Evolutionary conservation across 2,113 vertebrate genomes (phyloP), one percentile per base, ranked within the genome.

Genomic region (Rutilus rutilus): DNA sequence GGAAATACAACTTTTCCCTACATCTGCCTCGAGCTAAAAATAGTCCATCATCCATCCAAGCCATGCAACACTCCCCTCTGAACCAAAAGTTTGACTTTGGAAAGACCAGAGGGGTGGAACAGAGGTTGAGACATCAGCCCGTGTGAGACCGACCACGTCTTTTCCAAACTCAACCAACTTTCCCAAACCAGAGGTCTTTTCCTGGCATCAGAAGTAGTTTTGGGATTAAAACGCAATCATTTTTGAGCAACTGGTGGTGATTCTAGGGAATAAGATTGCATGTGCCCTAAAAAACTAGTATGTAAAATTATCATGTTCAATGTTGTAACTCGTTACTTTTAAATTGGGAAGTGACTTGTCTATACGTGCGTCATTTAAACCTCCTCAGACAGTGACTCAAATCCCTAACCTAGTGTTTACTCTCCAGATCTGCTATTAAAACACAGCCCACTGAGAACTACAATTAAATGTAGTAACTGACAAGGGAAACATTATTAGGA

Each of bases 1-100:
- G 65, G 42, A 83, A 83, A 57, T 69, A 73, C 30, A 73, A 83
- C 67, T 83, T 83, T 83, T 83, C 39, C 64, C 81, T 42, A 52
- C 27, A 82, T 67, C n/a, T 57, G 64, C 75, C 39, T 79, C 57
- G 39, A 81, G 7, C 67, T 74, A 75, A 74, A 86, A 86, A 82
- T 86, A 82, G 54, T 60, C 77, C 50, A 57, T 81, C 85, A 25
- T 60, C 23, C 85, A 59, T 50, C 17, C 19, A 67, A 78, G 33
- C 25, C 1, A 80, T 5, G 33, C 23, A 73, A 57, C 50, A 36
- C 84, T 62, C 78, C 57, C 64, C 25, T 33, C 67, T 67, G 14
- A 85, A 79, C 59, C 30, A 33, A 79, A 75, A 17, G 30, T 80
- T 54, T 80, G n/a, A 71, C 39, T 81, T 57, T 60, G 67, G 54